Base-by-base conservation (phyloP, 2,888 invertebrate genomes). In the Rhamphomyia laevipes region DNA sequence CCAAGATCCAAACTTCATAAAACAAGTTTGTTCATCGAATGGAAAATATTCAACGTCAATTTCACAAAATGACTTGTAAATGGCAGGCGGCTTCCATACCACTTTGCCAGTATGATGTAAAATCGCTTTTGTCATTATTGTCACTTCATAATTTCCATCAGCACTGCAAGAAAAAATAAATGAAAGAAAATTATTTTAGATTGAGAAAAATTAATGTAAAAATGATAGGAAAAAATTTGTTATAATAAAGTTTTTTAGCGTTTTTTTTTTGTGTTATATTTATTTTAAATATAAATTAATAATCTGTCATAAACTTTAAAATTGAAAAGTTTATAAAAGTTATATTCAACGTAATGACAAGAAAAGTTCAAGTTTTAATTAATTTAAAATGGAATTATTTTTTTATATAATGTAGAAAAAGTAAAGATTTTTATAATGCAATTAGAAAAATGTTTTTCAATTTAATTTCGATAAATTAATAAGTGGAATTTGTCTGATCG, bases 91-190 rank as follows among this genome's bases (percentile, higher is more conserved):
- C 70, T 95, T 95, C 95, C 95, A 95, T 45, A 86, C 81, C 56
- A 96, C 93, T 71, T 86, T 88, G 21, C 95, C 95, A 58, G 88
- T 87, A 71, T 89, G 86, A 67, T 92, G 87, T 49, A 95, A 80
- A 61, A 92, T 91, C 57, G 94, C 95, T 74, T 95, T 96, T 58
- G 95, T 96, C 90, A 94, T 91, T 71, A 95, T 89, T 61, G 94
- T 95, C 67, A 95, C 92, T 74, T 93, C 93, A 75, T 95, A 96
- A 76, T 94, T 94, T 56, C 95, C 95, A 68, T 96, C 95, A 59
- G 95, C 95, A 72, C 95, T 95, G 77, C 55, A 69, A 60, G 46
- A 44, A 35, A 49, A 33, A 46, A 48, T 38, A 43, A 42, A 41
- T 43, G 33, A 45, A 18, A 31, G 13, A 18, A 33, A 27, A 30